Base-by-base conservation (phyloP, 1,140 invertebrate genomes). In the Euura saliciscinereae region DNA sequence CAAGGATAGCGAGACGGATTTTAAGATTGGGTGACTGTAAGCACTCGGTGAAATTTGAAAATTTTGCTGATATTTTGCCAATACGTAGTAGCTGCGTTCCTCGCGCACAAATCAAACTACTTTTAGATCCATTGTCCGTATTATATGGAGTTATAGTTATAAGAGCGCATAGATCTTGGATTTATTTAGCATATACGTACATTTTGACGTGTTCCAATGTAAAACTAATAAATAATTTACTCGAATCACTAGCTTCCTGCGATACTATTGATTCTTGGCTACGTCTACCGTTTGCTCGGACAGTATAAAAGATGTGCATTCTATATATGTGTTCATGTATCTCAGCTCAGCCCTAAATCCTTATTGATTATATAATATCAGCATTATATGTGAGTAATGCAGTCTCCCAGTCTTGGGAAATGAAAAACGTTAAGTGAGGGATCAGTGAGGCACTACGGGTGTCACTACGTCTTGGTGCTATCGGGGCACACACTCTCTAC, bases 171-270 rank as follows among this genome's bases (percentile, higher is more conserved):
- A 28, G 28, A 28, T 28, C 28, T 28, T 28, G 28, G 28, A 28
- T 28, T 28, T 28, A 73, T 68, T 45, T 67, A 73, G 74, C 66
- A 70, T 76, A 76, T 74, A 76, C 69, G 69, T 59, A 76, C 73
- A 76, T 77, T 73, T 73, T 76, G 73, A 78, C 74, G 77, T 69
- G 75, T 76, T 76, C 77, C 74, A 76, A 74, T 74, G 67, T 76
- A 76, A 77, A 76, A 78, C 70, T 72, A 73, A 78, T 76, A 74
- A 78, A 76, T 68, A 75, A 76, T 78, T 77, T 78, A 78, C 77
- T 74, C 74, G 77, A 78, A 78, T 76, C 77, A 76, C 74, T 76
- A 78, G 77, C 78, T 77, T 78, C 77, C 78, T 78, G 76, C 76
- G 71, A 78, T 28, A 28, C 28, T 28, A 28, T 28, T 79, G 71